Base-by-base conservation (phyloP, 2,888 invertebrate species). In the Drosophila stalkeri region DNA sequence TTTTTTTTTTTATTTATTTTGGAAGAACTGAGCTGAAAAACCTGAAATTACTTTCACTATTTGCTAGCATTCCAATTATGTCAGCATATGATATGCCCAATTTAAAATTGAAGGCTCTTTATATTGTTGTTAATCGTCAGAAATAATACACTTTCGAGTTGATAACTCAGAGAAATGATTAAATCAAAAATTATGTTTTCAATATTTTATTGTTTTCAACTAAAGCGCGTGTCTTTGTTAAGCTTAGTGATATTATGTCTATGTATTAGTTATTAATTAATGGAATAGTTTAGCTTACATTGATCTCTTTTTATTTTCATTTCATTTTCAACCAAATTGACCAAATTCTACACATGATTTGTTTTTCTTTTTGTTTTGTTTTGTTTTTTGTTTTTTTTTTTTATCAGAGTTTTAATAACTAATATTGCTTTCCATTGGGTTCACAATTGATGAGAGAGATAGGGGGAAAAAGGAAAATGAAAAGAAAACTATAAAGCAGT, bases 21-120 rank as follows among this genome's bases (percentile, higher is more conserved):
- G 82, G 80, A 77, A 80, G 86, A 85, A 84, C 82, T 84, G 77
- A 82, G 82, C 82, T 82, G 82, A 81, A 84, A 82, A 83, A 84
- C 81, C 81, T 82, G 81, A 82, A 82, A 82, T 75, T 64, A 64
- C 72, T 61, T 80, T 74, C 63, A 70, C 78, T 73, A 75, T 75
- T 63, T 64, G 56, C 52, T 79, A 68, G 62, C 33, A 65, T 72
- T 79, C 69, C 67, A 64, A 76, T 75, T 39, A 60, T 67, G 59
- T 66, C 81, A 68, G 75, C 72, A 76, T 63, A n/a, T 76, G 63
- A 79, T 70, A 77, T 81, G 77, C 73, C 51, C 61, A 81, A 81
- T 72, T 46, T 41, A 67, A 78, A 77, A 59, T 56, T 56, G 41
- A 69, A 75, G 67, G 73, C 72, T 64, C 55, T 69, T 16, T 31